Evolutionary conservation across 2,113 vertebrate species (phyloP).

Genomic region (Clarias gariepinus): DNA sequence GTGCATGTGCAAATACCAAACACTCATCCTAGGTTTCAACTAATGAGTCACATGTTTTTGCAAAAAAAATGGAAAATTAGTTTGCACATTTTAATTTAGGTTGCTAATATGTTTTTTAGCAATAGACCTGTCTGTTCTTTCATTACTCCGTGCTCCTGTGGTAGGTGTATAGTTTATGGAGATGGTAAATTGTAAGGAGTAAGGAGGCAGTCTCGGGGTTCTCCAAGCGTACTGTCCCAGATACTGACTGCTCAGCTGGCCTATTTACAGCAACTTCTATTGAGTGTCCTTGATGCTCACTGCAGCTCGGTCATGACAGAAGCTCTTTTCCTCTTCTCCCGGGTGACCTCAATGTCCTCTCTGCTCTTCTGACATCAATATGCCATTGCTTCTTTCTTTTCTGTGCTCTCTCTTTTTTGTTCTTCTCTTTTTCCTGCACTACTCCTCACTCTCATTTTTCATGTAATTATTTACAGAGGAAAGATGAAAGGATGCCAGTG

Average conservation of each 20-base stretch:
- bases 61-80: not conserved
- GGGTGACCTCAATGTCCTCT: slow-evolving; percentile 2
- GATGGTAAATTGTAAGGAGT: slow-evolving; percentile 22
- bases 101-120: too few relatives aligned
- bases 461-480: slow-evolving; percentile 1
- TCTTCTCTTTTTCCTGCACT: not conserved
- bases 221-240: slow-evolving; percentile 48
- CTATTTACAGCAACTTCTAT: slow-evolving; percentile 37
- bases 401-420: not conserved
- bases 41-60: not conserved
- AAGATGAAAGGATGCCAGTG: slow-evolving; percentile 13
- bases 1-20: not conserved
- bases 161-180: not conserved
- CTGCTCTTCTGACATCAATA: slow-evolving; percentile 35
- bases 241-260: slow-evolving; percentile 36
- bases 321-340: slow-evolving; percentile 23
- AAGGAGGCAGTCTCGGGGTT: slow-evolving; percentile 29
- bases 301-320: slow-evolving; percentile 26
- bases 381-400: slow-evolving; percentile 2
- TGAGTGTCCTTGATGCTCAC: slow-evolving; percentile 38
- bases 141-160: not conserved
- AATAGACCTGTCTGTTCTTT: too few relatives aligned
- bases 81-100: not conserved
- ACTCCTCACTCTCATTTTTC: not conserved
- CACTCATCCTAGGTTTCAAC: not conserved